Base-by-base conservation (phyloP, 2,888 invertebrate species). In the Pseudolycoriella hygida region DNA sequence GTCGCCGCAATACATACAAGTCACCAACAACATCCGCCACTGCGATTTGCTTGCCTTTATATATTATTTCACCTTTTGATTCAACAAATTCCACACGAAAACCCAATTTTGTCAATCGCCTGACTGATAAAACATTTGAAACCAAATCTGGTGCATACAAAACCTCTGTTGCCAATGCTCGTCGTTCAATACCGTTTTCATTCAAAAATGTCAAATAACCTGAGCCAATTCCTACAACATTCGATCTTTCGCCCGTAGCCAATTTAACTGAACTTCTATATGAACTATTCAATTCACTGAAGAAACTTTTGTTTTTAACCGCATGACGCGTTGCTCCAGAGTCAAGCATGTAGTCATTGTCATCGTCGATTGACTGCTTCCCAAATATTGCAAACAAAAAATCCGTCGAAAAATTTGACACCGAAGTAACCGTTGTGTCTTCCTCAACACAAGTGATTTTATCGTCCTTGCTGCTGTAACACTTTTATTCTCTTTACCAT, bases 81-180 rank as follows among this genome's bases (percentile, higher is more conserved):
- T n/a, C n/a, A n/a, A n/a, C n/a, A n/a, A n/a, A n/a, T n/a, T n/a
- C n/a, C n/a, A n/a, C n/a, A n/a, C n/a, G n/a, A n/a, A 20, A 48
- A 3, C 49, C 48, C 3, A 42, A 41, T 19, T 40, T 19, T 1
- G 32, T 18, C 17, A 52, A 38, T 10, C 18, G n/a, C 12, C 40
- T 42, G 1, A 48, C 48, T 2, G 49, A 50, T 8, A 50, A n/a
- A 8, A 52, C 25, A 45, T 50, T 53, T 10, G 48, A 46, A 17
- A 46, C 43, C 20, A 50, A 19, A 17, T 46, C 45, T 1, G 53
- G 51, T n/a, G 46, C 50, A 47, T 46, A 40, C 12, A 45, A 31
- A 14, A 51, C 50, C 34, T 53, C 47, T 37, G 31, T 48, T 8
- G 43, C 47, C 5, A n/a, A 25, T 1, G 44, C 38, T 17, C 6